Conservation (phyloP, 2,888 invertebrate species). For the Cyaniris semiargus region DNA sequence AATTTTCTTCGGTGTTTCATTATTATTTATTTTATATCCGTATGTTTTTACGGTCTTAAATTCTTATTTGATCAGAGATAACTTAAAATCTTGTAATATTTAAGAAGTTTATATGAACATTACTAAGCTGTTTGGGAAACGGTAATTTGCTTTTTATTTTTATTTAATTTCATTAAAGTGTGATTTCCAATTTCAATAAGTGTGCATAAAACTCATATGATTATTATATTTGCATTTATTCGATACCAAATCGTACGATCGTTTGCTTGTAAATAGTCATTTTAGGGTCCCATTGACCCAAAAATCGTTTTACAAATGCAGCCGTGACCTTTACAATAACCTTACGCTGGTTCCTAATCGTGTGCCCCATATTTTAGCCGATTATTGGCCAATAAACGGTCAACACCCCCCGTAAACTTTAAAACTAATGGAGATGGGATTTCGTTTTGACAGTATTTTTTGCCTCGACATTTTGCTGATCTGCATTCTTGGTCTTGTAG, state of each 20-base stretch:
- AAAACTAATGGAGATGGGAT: slow-evolving; percentile 53
- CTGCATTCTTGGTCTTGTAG: slow-evolving; percentile 49
- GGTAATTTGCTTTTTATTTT: background rate
- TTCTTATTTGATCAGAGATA: background rate
- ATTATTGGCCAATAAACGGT: slow-evolving; percentile 38
- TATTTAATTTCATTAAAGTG: slow-evolving; percentile 7
- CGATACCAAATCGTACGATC: background rate
- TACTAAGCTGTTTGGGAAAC: background rate
- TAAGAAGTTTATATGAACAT: background rate
- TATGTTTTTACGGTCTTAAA: background rate
- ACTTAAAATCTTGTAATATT: background rate
- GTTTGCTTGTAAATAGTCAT: slow-evolving; percentile 1
- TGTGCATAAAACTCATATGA: background rate
- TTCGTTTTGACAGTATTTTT: slow-evolving; percentile 52
- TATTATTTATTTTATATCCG: too few relatives aligned
- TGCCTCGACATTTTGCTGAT: slow-evolving; percentile 44
- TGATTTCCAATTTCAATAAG: background rate
- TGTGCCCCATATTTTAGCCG: slow-evolving; percentile 46
- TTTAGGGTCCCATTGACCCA: slow-evolving; percentile 25
- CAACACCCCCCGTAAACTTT: slow-evolving; percentile 52
- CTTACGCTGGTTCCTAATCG: slow-evolving; percentile 51
- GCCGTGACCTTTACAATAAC: slow-evolving; percentile 49
- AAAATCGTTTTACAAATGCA: slow-evolving; percentile 23
- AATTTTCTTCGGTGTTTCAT: background rate
- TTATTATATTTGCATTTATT: background rate